phyloP scores from a whole-genome alignment of 2,113 vertebrate species.

The Monopterus albus region DNA sequence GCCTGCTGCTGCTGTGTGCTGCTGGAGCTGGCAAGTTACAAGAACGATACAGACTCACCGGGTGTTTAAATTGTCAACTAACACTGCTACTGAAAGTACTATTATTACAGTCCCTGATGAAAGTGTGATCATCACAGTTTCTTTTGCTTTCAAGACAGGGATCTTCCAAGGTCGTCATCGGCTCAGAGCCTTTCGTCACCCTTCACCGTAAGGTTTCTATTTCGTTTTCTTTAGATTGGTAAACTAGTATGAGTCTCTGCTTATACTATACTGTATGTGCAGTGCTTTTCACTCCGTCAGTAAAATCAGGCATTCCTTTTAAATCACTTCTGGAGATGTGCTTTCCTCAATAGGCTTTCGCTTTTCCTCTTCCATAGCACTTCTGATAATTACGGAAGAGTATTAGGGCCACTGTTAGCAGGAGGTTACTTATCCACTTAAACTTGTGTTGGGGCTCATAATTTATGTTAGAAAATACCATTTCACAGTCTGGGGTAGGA shows the following conservation, averaged over 20 bases:
- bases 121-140: not conserved
- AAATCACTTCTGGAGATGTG: too few relatives aligned
- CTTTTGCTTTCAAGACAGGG: constrained; percentile 68
- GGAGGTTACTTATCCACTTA: too few relatives aligned
- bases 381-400: too few relatives aligned
- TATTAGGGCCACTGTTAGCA: too few relatives aligned
- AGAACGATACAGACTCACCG: constrained; percentile 15
- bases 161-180: constrained; percentile 30
- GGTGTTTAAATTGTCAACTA: constrained; percentile 23
- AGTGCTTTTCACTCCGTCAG: too few relatives aligned
- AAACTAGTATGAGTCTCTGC: not conserved
- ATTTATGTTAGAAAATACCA: constrained; percentile 17
- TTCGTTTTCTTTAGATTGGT: not conserved
- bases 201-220: constrained; percentile 47
- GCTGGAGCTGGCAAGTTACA: constrained; percentile 7
- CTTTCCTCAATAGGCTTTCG: too few relatives aligned
- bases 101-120: constrained; percentile 8
- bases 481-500: constrained; percentile 46
- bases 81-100: constrained; percentile 1
- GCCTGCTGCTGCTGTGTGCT: constrained; percentile 24
- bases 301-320: not conserved
- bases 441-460: too few relatives aligned
- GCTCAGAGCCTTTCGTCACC: constrained; percentile 15
- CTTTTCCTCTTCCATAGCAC: too few relatives aligned
- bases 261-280: too few relatives aligned